These are phyloP conservation scores for Tapirus terrestris DNA, from an alignment of 2,113 vertebrate genomes.

Conservation along the genomic window DNA sequence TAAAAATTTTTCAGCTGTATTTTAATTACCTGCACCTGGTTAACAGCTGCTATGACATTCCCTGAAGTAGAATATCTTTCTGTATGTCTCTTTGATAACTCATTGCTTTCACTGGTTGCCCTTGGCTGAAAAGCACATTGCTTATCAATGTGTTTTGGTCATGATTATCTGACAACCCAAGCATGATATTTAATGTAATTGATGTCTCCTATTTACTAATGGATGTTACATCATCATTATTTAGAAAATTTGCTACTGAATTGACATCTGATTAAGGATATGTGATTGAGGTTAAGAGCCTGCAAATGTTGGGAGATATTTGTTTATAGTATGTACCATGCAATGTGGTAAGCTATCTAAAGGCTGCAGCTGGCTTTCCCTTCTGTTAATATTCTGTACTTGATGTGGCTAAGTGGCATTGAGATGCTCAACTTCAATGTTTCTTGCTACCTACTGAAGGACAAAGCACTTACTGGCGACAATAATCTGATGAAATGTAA, in stretches of 20 bases:
- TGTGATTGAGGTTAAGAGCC: conserved; percentile 67
- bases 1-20: background rate
- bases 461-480: background rate
- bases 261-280: conserved; percentile 73
- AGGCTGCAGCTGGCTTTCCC: conserved; percentile 44
- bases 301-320: conserved; percentile 49
- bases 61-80: background rate
- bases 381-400: conserved; percentile 39
- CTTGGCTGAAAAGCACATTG: conserved; percentile 60
- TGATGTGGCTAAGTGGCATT: background rate
- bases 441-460: conserved; percentile 15
- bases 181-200: conserved; percentile 72
- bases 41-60: background rate
- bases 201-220: conserved; percentile 75
- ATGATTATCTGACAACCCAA: conserved; percentile 63
- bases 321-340: conserved; percentile 7
- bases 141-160: conserved; percentile 70
- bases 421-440: conserved; percentile 33
- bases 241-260: conserved; percentile 69
- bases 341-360: background rate
- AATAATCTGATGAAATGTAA: background rate
- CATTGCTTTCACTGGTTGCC: conserved; percentile 49
- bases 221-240: conserved; percentile 76
- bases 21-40: background rate
- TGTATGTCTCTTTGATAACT: conserved; percentile 21